These are phyloP conservation scores for Acropora yongei DNA, from an alignment of 64 coral and sea anemone species.

Conservation along the genomic window DNA sequence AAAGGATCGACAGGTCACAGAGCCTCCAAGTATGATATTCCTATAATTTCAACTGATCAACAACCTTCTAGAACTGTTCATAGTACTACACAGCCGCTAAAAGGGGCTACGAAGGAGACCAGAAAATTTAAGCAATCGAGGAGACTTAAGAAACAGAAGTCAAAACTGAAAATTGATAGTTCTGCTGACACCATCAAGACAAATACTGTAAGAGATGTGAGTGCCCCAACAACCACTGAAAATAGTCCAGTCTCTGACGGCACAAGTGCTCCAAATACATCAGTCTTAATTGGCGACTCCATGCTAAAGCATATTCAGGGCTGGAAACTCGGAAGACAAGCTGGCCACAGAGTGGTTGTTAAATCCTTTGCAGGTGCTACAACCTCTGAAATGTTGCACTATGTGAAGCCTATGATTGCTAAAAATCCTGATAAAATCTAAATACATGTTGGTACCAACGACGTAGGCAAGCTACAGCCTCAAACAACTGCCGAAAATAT, in stretches of 20 bases:
- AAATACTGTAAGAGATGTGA: no score
- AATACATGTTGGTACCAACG: not conserved
- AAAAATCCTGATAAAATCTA: slow-evolving; percentile 4
- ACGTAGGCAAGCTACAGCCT: not conserved
- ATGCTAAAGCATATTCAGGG: not conserved
- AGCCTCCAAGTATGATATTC: not conserved
- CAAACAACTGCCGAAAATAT: slow-evolving; percentile 16
- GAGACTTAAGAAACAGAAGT: no score
- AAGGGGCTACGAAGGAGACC: not conserved
- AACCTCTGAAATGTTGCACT: slow-evolving; percentile 18
- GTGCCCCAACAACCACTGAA: no score
- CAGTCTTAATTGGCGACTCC: slow-evolving; percentile 33
- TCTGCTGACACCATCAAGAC: no score
- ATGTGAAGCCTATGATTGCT: slow-evolving; percentile 17
- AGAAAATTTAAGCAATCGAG: slow-evolving; percentile 19
- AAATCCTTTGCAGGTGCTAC: slow-evolving; percentile 34
- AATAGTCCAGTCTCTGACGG: no score
- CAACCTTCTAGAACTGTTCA: not conserved
- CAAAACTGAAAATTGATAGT: no score
- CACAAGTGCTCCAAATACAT: slow-evolving; percentile 29
- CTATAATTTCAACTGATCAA: not conserved
- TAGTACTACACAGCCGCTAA: slow-evolving; percentile 27
- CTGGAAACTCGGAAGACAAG: slow-evolving; percentile 20
- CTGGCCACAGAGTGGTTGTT: slow-evolving; percentile 44
- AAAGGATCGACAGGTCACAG: not conserved